Evolutionary conservation across 2,797 vertebrate species (phyloP).

Genomic region (Heteromormyrus szaboi): DNA sequence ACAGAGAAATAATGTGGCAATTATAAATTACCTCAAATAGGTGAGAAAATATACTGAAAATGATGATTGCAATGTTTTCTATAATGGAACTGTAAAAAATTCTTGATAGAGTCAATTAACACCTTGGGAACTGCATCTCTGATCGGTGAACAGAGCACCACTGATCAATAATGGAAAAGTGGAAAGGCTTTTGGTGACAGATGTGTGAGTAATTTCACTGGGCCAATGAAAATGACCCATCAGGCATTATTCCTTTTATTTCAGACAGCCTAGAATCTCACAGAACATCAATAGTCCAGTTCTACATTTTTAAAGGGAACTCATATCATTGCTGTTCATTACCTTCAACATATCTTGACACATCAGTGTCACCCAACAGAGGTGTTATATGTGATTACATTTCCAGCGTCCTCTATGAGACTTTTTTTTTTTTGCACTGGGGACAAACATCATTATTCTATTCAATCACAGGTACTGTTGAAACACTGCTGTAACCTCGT

Average conservation of each 20-base stretch:
- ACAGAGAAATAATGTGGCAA: neutral
- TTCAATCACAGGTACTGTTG: neutral
- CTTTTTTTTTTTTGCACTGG: neutral
- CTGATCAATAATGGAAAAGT: neutral
- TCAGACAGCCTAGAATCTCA: neutral
- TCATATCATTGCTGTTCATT: neutral
- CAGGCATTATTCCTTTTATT: neutral
- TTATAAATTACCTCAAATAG: neutral
- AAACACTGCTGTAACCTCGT: neutral
- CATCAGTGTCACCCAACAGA: neutral
- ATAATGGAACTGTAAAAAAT: neutral
- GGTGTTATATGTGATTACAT: neutral
- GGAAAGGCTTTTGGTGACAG: neutral
- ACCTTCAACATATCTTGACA: neutral
- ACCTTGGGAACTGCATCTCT: neutral
- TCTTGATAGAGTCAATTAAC: neutral
- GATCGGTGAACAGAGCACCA: neutral
- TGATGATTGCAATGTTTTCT: neutral
- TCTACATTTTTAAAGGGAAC: neutral
- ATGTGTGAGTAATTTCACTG: neutral
- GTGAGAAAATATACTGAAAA: neutral
- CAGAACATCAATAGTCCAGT: neutral
- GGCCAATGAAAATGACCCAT: neutral
- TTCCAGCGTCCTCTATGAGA: neutral
- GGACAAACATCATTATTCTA: neutral